A percentile compares a stretch with the other conserved stretches of the same genome.
Conservation (phyloP, 2,797 vertebrate genomes). For the Danio jaintianensis region DNA sequence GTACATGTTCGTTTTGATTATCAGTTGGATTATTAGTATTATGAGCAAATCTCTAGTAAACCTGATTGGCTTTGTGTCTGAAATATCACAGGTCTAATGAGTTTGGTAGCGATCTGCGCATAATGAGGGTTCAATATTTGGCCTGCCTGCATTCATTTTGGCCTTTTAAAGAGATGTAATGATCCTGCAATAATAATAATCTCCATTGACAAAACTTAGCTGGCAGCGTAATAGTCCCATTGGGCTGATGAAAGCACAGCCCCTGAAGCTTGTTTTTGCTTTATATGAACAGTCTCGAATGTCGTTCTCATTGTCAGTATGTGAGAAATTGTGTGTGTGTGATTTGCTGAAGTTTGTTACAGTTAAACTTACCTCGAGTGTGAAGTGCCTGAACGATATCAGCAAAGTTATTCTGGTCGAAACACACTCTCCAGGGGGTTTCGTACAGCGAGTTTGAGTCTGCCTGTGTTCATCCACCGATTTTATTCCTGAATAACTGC, state of each 20-base stretch:
- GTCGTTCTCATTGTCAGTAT: constrained; percentile 58
- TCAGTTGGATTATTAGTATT: background rate
- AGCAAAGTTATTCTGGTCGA: constrained; percentile 19
- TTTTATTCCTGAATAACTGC: constrained; percentile 34
- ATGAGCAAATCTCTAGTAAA: background rate
- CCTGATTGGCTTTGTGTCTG: constrained; percentile 2
- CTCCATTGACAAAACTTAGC: constrained; percentile 22
- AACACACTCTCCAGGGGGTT: background rate
- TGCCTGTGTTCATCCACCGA: background rate
- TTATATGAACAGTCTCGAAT: constrained; percentile 32
- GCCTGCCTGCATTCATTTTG: background rate
- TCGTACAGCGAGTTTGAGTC: background rate
- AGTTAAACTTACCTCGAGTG: constrained; percentile 19
- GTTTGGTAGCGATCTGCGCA: constrained; percentile 20
- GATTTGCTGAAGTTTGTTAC: constrained; percentile 32
- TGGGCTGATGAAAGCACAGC: constrained; percentile 26
- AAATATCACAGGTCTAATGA: background rate
- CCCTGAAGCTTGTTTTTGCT: constrained; percentile 20
- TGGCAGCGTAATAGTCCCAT: constrained; percentile 25
- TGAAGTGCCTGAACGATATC: constrained; percentile 2
- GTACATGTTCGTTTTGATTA: background rate
- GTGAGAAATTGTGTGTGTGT: constrained; percentile 12
- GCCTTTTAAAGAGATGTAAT: constrained; percentile 18
- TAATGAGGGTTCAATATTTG: constrained; percentile 35
- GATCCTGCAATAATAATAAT: constrained; percentile 26